Base-by-base conservation (phyloP, 1,140 invertebrate species). In the Rhyacophila brunnea region DNA sequence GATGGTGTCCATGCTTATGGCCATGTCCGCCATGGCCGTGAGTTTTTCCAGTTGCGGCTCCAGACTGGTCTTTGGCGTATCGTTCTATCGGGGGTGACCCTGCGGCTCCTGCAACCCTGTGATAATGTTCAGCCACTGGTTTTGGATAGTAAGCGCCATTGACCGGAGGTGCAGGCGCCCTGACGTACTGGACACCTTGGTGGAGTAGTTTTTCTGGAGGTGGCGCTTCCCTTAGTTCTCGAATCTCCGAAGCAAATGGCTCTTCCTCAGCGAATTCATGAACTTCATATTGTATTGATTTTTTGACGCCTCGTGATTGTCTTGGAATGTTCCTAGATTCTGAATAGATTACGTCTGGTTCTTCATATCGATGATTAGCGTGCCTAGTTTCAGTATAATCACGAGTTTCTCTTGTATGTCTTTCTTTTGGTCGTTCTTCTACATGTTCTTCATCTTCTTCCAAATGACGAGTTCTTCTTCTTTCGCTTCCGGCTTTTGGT, bases 221-320 rank as follows among this genome's bases (percentile, higher is more conserved):
- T 18, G 51, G 32, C 14, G 44, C 4, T 58, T 32, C 35, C 70
- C 74, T 75, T 57, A 76, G 67, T 38, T 75, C 70, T 55, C 72
- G 74, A 3, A 71, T 71, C 7, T 71, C 72, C n/a, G 69, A 67
- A 1, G 70, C 64, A 5, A 65, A 61, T 0, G 67, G 70, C 3
- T 72, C 66, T 2, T 80, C 79, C 2, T 78, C 80, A 15, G 73
- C 71, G 47, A 73, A 67, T 61, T 80, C 76, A 54, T 81, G 76
- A 3, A 81, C 80, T 60, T 82, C 74, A 44, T 75, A 79, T 42
- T 80, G 74, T 51, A 79, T 73, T 0, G 74, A 70, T 45, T 79
- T 79, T 9, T 78, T 70, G 0, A 68, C 67, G 32, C 70, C 74
- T 5, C 56, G 53, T 44, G 71, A 60, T 7, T 38, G 56, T 15